These are phyloP conservation scores for Buceros bicornis DNA, from an alignment of 2,797 vertebrate genomes.

Conservation along the genomic window DNA sequence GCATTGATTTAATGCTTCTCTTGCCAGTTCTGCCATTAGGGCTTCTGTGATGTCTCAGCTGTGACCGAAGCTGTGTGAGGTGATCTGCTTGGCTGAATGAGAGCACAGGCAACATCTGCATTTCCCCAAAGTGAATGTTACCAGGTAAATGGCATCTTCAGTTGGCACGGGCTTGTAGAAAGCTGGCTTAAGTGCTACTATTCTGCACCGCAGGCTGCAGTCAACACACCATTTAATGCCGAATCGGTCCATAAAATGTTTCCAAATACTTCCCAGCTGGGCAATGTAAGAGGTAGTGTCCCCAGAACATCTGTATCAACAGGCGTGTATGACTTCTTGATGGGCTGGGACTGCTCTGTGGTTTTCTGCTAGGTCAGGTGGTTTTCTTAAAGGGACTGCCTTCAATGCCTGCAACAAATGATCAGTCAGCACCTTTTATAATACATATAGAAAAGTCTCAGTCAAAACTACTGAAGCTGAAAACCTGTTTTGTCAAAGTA, in stretches of 20 bases:
- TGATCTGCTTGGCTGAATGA: background rate
- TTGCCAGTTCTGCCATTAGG: background rate
- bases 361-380: conserved; percentile 15
- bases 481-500: background rate
- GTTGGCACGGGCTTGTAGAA: background rate
- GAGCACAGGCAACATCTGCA: background rate
- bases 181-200: background rate
- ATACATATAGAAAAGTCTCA: background rate
- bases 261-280: conserved; percentile 18
- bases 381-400: conserved; percentile 13
- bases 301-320: background rate
- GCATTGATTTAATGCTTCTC: background rate
- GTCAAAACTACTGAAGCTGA: background rate
- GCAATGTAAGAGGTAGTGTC: background rate
- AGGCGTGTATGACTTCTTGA: background rate
- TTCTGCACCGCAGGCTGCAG: background rate
- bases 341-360: background rate
- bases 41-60: background rate
- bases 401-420: background rate
- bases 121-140: background rate
- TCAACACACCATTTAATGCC: background rate
- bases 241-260: background rate
- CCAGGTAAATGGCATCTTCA: background rate
- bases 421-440: background rate
- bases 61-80: background rate